Evolutionary conservation across 2,888 invertebrate genomes (phyloP), one percentile per base, ranked within the genome.

Genomic region (Himalopsyche anomala): DNA sequence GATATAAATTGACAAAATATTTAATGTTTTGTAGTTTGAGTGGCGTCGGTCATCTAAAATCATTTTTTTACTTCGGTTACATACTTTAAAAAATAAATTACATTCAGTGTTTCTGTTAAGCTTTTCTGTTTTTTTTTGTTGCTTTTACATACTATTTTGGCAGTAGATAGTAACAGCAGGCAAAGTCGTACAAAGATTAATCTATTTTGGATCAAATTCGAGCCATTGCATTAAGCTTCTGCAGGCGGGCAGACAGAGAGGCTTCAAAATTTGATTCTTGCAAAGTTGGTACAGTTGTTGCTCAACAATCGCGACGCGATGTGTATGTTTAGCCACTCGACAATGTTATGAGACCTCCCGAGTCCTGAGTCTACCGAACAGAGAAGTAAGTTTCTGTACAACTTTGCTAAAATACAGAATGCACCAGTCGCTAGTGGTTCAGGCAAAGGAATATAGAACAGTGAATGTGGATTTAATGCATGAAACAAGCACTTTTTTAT

Each of bases 271-370:
- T 74, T 74, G 74, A 74, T 74, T 74, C 74, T 74, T 74, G 38
- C 74, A 36, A 74, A 74, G 74, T 74, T 74, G 74, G 36, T 74
- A 6, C 38, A 74, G 74, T 36, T 74, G 74, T 74, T 74, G 74
- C 38, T 12, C 74, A 74, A 74, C 74, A 74, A 74, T 36, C n/a
- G 74, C 74, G 74, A 74, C 74, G 74, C 74, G 74, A 74, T 74
- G 74, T 74, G 74, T 74, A 74, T 74, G 74, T 15, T 74, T 36
- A 74, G 74, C 74, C 74, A 74, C 74, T 74, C 74, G 12, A 74
- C 74, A 74, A 74, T 74, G 74, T 74, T 74, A 74, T 74, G 74
- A 74, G 74, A 74, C 36, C 74, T 74, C 74, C 74, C 12, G 28
- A 74, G 74, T 69, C 9, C 28, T 51, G 42, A 51, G 45, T 51